These are phyloP conservation scores for Caerostris extrusa DNA, from an alignment of 1,140 invertebrate species.

Conservation along the genomic window DNA sequence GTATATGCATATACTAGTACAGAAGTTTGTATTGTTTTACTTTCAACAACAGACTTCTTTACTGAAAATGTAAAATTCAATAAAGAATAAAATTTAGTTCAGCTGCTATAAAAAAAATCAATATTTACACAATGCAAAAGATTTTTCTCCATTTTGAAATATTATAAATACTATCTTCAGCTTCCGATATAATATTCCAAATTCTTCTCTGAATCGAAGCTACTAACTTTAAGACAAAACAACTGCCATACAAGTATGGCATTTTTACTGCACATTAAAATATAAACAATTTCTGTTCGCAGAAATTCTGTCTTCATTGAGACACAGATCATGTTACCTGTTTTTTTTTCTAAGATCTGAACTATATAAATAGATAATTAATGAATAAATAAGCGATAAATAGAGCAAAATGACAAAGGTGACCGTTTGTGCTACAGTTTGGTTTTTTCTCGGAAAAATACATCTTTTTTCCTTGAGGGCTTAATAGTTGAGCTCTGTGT, in stretches of 20 bases:
- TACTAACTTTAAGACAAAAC: not conserved
- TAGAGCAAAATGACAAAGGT: conserved; percentile 39
- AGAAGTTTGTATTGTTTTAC: too few relatives aligned
- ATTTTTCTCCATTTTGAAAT: too few relatives aligned
- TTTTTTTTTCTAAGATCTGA: not conserved
- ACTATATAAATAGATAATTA: conserved; percentile 15
- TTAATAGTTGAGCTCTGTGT: not conserved
- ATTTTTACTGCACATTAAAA: not conserved
- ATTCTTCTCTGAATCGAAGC: not conserved
- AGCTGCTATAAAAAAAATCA: too few relatives aligned
- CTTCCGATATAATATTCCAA: not conserved
- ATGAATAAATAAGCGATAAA: conserved; percentile 11
- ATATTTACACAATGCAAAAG: too few relatives aligned
- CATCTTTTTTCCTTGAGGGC: not conserved
- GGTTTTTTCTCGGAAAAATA: not conserved
- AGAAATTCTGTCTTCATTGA: not conserved
- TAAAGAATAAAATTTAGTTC: too few relatives aligned
- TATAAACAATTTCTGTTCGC: not conserved
- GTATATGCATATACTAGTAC: too few relatives aligned
- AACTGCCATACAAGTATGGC: not conserved
- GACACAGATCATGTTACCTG: not conserved
- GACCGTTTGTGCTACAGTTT: not conserved
- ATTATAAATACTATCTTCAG: not conserved
- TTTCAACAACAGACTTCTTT: too few relatives aligned
- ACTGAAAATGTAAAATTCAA: too few relatives aligned